Conservation (phyloP, 2,113 vertebrate species). For the Pseudois nayaur region DNA sequence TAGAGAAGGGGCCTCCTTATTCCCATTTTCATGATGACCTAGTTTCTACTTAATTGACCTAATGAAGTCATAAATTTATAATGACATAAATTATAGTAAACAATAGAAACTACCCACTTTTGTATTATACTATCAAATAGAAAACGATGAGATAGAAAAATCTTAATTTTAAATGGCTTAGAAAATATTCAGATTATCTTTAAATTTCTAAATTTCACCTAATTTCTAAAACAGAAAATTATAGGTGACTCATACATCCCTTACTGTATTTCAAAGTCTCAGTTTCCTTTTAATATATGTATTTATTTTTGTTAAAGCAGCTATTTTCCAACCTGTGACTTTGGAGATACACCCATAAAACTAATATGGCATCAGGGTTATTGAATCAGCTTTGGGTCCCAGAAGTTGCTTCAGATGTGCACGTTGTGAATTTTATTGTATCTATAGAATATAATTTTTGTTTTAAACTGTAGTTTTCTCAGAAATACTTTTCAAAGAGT, state of each 20-base stretch:
- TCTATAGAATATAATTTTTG: conserved; percentile 60
- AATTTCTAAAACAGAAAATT: conserved; percentile 26
- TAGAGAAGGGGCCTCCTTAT: conserved; percentile 38
- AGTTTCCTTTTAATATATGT: conserved; percentile 29
- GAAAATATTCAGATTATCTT: conserved; percentile 28
- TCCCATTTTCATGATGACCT: conserved; percentile 5
- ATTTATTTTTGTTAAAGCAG: conserved; percentile 65
- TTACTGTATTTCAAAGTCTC: conserved; percentile 34
- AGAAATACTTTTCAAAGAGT: conserved; percentile 80
- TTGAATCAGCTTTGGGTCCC: conserved; percentile 55
- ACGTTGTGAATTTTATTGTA: conserved; percentile 64
- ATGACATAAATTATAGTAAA: conserved; percentile 7
- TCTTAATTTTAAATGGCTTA: conserved; percentile 45
- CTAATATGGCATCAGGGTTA: conserved; percentile 43
- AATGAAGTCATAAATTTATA: conserved; percentile 57
- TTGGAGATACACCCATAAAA: conserved; percentile 61
- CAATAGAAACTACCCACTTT: conserved; percentile 51
- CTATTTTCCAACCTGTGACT: conserved; percentile 65
- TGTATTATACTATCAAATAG: conserved; percentile 43
- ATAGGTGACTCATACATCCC: background rate
- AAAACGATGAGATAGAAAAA: conserved; percentile 60
- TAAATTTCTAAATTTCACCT: conserved; percentile 35
- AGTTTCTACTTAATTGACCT: background rate
- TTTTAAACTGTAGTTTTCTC: conserved; percentile 77
- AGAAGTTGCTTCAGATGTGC: conserved; percentile 64